Percentiles rank a stretch among this genome's conserved stretches.
These are phyloP conservation scores for Notocelia uddmanniana DNA, from an alignment of 2,888 invertebrate species.

Conservation along the genomic window DNA sequence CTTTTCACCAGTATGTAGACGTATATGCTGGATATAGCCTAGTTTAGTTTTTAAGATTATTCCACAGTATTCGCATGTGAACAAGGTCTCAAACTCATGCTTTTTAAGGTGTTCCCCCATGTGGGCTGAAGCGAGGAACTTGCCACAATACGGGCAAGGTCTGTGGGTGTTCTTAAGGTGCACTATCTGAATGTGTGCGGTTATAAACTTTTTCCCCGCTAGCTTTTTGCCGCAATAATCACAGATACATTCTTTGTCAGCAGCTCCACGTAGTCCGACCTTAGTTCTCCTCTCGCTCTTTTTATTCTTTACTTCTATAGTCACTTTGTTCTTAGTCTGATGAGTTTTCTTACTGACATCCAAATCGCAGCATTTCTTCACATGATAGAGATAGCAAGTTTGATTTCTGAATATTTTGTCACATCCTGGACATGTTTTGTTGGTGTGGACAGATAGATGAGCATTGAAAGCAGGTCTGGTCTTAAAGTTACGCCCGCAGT, in stretches of 20 bases:
- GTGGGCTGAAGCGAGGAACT: conserved; percentile 70
- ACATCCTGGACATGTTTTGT: conserved; percentile 70
- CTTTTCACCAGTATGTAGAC: conserved; percentile 74
- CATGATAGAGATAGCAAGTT: conserved; percentile 70
- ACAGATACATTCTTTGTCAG: conserved; percentile 67
- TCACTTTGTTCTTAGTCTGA: conserved; percentile 59
- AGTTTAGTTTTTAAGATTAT: conserved; percentile 66
- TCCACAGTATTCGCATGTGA: conserved; percentile 68
- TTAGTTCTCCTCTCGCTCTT: conserved; percentile 59
- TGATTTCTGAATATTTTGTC: conserved; percentile 70
- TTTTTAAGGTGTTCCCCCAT: conserved; percentile 73
- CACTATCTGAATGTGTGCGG: conserved; percentile 77
- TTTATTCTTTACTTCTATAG: conserved; percentile 62
- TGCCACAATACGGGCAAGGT: conserved; percentile 73
- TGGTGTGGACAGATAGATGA: conserved; percentile 65
- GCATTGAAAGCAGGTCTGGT: conserved; percentile 64
- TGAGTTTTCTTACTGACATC: conserved; percentile 56
- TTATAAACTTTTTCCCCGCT: conserved; percentile 70
- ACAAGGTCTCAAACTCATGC: conserved; percentile 58
- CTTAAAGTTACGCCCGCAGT: conserved; percentile 71
- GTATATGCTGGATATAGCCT: conserved; percentile 71
- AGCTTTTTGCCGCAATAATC: conserved; percentile 76
- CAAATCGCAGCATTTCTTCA: conserved; percentile 69
- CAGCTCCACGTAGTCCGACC: conserved; percentile 70
- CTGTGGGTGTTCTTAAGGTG: conserved; percentile 73